Conservation (phyloP, 2,888 invertebrate species). For the Trachelus stipa region DNA sequence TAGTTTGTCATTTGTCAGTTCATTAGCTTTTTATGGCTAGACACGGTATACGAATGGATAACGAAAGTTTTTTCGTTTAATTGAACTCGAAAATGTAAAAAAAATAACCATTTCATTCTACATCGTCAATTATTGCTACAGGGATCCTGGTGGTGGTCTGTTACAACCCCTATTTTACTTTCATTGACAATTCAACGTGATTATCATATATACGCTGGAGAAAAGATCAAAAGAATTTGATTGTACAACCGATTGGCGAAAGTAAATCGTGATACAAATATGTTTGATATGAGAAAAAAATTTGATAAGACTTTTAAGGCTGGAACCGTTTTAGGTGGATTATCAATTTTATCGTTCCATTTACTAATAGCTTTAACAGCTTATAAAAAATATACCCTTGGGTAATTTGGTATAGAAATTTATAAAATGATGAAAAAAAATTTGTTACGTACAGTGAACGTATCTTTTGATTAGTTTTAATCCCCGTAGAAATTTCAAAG, state of each 20-base stretch:
- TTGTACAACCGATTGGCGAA: background rate
- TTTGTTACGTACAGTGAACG: too few relatives aligned
- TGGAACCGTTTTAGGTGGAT: too few relatives aligned
- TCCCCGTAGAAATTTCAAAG: background rate
- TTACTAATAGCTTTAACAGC: too few relatives aligned
- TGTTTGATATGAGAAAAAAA: too few relatives aligned
- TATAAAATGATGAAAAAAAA: too few relatives aligned
- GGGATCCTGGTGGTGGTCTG: background rate
- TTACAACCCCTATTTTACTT: background rate
- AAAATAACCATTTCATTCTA: background rate
- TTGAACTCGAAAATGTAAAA: background rate
- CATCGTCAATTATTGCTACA: background rate
- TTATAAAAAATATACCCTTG: too few relatives aligned
- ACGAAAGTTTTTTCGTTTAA: background rate
- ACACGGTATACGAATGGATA: background rate
- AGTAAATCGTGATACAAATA: background rate
- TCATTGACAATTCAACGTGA: too few relatives aligned
- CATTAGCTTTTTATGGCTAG: background rate
- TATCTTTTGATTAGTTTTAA: too few relatives aligned
- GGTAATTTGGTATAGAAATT: too few relatives aligned
- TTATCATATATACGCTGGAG: too few relatives aligned
- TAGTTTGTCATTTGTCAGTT: background rate
- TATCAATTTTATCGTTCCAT: too few relatives aligned
- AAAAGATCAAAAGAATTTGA: background rate
- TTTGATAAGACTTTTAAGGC: too few relatives aligned